Base-by-base conservation (phyloP, 1,140 invertebrate genomes). In the Choristoneura fumiferana region DNA sequence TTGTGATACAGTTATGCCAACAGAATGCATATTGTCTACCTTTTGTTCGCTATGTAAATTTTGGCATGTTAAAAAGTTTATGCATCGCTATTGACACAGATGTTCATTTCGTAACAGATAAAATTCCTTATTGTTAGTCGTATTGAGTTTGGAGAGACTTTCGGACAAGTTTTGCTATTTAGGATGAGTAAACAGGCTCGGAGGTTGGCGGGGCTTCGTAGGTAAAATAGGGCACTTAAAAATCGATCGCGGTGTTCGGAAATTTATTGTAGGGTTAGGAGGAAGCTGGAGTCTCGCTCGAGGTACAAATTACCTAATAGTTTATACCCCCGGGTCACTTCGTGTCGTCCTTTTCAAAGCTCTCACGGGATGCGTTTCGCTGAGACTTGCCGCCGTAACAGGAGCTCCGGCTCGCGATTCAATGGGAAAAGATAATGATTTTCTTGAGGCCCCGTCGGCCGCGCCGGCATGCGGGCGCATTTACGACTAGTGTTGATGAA, bases 361-460 rank as follows among this genome's bases (percentile, higher is more conserved):
- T 45, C 40, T 18, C 40, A 45, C 15, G 40, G 40, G 40, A 45
- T 40, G 2, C 6, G 22, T 40, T 9, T 45, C 40, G 9, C 18
- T 9, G 14, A 4, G 40, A 14, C 40, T 18, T n/a, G n/a, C n/a
- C 15, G 18, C 6, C n/a, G 40, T 45, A 45, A 45, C 18, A 45
- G 17, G 17, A 45, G 10, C 10, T 29, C n/a, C 40, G 40, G 17
- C 17, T 18, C 40, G 17, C 40, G 40, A n/a, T 14, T 45, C 14
- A 45, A 45, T 45, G 40, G 15, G 18, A 45, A 43, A 45, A 45
- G 40, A 45, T 45, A 45, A 45, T 45, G 40, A 45, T 45, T 45
- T 5, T 15, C 14, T 22, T 22, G 40, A 18, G n/a, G 39, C 9
- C 5, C 8, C 14, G 17, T n/a, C 40, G 38, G 3, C 9, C 5